phyloP scores from a whole-genome alignment of 2,113 vertebrate species.

The Machaerirhynchus nigripectus region DNA sequence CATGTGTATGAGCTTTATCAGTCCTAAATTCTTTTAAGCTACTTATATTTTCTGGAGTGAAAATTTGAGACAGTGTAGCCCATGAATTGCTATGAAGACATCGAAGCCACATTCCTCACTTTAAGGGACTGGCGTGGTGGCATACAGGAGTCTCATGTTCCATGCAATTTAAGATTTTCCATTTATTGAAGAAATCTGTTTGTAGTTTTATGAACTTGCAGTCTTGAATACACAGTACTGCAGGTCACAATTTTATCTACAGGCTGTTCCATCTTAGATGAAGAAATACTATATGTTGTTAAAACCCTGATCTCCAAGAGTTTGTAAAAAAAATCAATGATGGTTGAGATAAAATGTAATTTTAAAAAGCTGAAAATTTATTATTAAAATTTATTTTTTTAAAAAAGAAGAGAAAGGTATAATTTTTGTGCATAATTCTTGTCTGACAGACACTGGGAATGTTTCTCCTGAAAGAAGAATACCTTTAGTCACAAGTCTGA shows the following conservation, averaged over 20 bases:
- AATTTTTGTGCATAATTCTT: background rate
- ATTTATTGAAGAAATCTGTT: slow-evolving; percentile 3
- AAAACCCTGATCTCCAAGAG: background rate
- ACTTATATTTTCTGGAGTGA: background rate
- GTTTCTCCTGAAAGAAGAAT: background rate
- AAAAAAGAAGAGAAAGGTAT: background rate
- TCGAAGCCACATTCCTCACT: background rate
- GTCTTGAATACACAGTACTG: background rate
- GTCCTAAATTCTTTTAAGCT: background rate
- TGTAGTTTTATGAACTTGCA: background rate
- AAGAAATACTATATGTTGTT: background rate
- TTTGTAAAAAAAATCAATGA: background rate
- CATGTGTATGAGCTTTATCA: background rate
- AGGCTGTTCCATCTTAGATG: background rate
- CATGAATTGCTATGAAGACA: background rate
- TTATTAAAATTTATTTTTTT: slow-evolving; percentile 30
- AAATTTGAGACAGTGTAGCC: background rate
- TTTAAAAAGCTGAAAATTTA: background rate
- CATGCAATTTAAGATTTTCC: background rate
- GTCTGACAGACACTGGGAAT: background rate
- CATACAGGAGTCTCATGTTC: background rate
- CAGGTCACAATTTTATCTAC: background rate
- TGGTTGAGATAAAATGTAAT: background rate
- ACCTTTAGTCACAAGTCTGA: background rate
- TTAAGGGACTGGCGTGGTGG: background rate